A percentile compares a stretch with the other conserved stretches of the same genome.
phyloP scores from a whole-genome alignment of 53 echinoderm and acorn worm species.

The Crossaster papposus region DNA sequence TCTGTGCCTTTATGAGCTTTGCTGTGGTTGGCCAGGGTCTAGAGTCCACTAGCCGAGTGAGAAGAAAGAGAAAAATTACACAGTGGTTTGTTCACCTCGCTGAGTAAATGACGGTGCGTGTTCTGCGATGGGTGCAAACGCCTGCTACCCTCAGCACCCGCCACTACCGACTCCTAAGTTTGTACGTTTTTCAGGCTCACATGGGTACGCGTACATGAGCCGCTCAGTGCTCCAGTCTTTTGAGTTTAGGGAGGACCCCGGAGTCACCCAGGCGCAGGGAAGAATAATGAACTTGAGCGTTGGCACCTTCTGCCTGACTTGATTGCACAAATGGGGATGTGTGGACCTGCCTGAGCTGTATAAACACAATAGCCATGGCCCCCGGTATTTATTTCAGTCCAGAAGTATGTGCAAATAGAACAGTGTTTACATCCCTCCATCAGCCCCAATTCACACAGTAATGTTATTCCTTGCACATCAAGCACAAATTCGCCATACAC shows the following conservation, averaged over 20 bases:
- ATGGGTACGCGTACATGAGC: conserved; percentile 55
- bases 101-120: conserved; percentile 50
- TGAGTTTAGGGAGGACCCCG: conserved; percentile 49
- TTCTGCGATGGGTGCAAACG: background rate
- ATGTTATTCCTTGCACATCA: conserved; percentile 80
- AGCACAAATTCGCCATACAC: conserved; percentile 75
- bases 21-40: conserved; percentile 29
- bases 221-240: conserved; percentile 38
- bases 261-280: conserved; percentile 72
- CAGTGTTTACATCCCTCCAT: conserved; percentile 74
- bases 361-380: conserved; percentile 56
- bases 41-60: background rate
- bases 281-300: conserved; percentile 80
- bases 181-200: conserved; percentile 53
- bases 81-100: conserved; percentile 53
- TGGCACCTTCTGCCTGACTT: conserved; percentile 71
- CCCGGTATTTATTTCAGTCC: conserved; percentile 70
- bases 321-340: conserved; percentile 76
- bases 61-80: background rate
- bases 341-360: conserved; percentile 54
- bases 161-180: conserved; percentile 32
- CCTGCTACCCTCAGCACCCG: background rate
- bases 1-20: conserved; percentile 13
- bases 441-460: conserved; percentile 69
- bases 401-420: conserved; percentile 68